Evolutionary conservation across 2,888 invertebrate genomes (phyloP), one percentile per base, ranked within the genome.

Genomic region (Himalopsyche anomala): DNA sequence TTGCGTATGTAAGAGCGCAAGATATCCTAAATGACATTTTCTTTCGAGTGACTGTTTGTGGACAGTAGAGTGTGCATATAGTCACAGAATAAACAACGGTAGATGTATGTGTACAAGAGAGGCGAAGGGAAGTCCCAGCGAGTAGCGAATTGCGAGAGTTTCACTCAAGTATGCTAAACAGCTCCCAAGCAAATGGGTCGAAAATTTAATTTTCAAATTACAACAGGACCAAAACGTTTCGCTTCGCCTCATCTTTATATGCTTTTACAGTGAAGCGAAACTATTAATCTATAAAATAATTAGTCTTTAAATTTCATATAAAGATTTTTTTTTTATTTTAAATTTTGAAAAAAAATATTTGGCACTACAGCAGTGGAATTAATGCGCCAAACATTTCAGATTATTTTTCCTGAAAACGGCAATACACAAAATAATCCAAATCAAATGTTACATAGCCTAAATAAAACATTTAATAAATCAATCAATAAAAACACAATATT

Each of bases 201-300:
- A 62, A 56, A 82, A 82, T 82, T 82, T 82, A 82, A 82, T 82
- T 82, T 82, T 81, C 55, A 40, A 56, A 56, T 82, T 56, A 82
- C 56, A 40, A 51, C 51, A 28, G 62, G 62, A 62, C 62, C 62
- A 62, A 62, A 62, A 62, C 62, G 62, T 62, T 62, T 62, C 62
- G 62, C 62, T 62, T 62, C 56, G 56, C 56, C 19, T 62, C 62
- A 62, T 62, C 62, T 62, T 62, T 62, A 62, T 62, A 62, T 62
- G 19, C 19, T 62, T 19, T 62, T 0, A 8, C 62, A 62, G 62
- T 19, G 62, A 19, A 62, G 62, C 4, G 11, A 62, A 62, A 19
- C 62, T 62, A 5, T 17, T 56, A 45, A 15, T 51, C 51, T 8
- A 42, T 42, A 5, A 42, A 42, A 42, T 42, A 15, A 15, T 51